Evolutionary conservation across 2,113 vertebrate genomes (phyloP), one percentile per base, ranked within the genome.

Genomic region (Ondatra zibethicus): DNA sequence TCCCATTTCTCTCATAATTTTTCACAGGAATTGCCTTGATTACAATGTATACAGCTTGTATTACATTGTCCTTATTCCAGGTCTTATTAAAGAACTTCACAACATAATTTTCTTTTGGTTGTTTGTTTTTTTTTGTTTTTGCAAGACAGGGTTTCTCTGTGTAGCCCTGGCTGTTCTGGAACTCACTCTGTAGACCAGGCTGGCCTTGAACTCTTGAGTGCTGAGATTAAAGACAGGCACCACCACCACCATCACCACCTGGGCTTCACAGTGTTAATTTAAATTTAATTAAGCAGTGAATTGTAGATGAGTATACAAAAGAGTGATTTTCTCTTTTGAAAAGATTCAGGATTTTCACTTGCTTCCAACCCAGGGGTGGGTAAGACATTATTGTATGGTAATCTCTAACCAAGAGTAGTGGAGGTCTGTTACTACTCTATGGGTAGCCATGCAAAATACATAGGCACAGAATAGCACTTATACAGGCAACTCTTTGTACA

Each of bases 321-420:
- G 39, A 94, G 19, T 94, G 55, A n/a, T n/a, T n/a, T n/a, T n/a
- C n/a, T n/a, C n/a, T n/a, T n/a, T n/a, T n/a, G n/a, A n/a, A 93
- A 93, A 77, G 86, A 92, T 66, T 52, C 8, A 92, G 31, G 36
- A 68, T 77, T 96, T 88, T 91, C 6, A 82, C 93, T 95, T 95
- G 94, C 95, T 68, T 93, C 25, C 19, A 91, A 14, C 33, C 72
- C 11, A 86, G 33, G 9, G 72, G 12, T 19, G 91, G 61, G 61
- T 92, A 88, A 93, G 70, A 55, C 50, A 73, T 92, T 81, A 63
- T 47, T 85, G 14, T 88, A 33, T 42, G 13, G 16, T 90, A 45
- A 25, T 91, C 84, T 85, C 29, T 91, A 47, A 88, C 23, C 82
- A 84, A 95, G 52, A 95, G 27, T 68, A 11, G 9, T 91, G 36